A percentile compares a stretch with the other conserved stretches of the same genome.
These are phyloP conservation scores for Cnemophilus loriae DNA, from an alignment of 2,113 vertebrate genomes.

Conservation along the genomic window DNA sequence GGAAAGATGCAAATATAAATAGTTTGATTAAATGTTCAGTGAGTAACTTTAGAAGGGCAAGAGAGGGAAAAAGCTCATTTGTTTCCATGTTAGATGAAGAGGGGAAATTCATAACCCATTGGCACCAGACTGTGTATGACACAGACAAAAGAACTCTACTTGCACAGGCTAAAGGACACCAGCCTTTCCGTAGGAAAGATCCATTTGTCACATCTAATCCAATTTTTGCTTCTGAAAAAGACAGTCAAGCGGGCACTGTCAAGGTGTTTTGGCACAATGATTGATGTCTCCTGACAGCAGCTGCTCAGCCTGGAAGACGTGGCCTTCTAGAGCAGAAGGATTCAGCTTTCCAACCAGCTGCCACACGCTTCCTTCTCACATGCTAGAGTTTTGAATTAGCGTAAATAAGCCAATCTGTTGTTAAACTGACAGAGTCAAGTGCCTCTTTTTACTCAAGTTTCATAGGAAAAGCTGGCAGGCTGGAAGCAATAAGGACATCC, in stretches of 20 bases:
- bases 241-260: neutral
- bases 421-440: neutral
- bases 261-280: neutral
- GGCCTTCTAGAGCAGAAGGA: neutral
- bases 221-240: neutral
- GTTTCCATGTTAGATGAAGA: neutral
- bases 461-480: neutral
- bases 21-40: neutral
- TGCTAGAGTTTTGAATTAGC: neutral
- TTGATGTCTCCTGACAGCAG: neutral
- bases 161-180: neutral
- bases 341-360: neutral
- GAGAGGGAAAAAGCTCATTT: neutral
- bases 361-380: neutral
- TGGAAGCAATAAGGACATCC: neutral
- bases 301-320: constrained; percentile 10
- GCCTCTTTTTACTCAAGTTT: neutral
- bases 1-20: neutral
- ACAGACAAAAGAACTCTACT: neutral
- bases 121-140: neutral
- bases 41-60: neutral
- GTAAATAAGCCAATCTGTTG: neutral
- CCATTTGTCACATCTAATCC: neutral
- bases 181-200: neutral
- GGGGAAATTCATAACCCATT: neutral